These are phyloP conservation scores for Sebastes goodei DNA, from an alignment of 2,797 vertebrate genomes.

Conservation along the genomic window DNA sequence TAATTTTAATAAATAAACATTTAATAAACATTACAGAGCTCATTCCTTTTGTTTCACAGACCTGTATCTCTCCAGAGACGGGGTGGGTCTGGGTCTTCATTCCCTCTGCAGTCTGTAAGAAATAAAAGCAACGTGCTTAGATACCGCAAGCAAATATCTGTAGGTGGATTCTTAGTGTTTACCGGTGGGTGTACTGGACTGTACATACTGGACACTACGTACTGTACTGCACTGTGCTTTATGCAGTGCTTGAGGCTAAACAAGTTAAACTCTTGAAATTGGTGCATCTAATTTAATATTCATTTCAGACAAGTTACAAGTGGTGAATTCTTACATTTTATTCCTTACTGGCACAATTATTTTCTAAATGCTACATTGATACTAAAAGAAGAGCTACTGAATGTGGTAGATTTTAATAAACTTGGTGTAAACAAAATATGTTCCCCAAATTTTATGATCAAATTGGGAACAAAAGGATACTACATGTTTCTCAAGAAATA, in stretches of 20 bases:
- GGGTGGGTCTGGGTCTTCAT: slow-evolving; percentile 87
- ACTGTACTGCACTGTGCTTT: not conserved
- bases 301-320: not conserved
- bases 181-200: slow-evolving; percentile 27
- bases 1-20: not conserved
- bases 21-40: not conserved
- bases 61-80: slow-evolving; percentile 98
- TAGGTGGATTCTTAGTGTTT: slow-evolving; percentile 11
- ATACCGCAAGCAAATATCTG: not conserved
- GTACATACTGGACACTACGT: slow-evolving; percentile 7
- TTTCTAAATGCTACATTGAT: not conserved
- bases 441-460: not conserved
- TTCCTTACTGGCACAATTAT: not conserved
- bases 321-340: not conserved
- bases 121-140: slow-evolving; percentile 41
- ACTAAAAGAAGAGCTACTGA: not conserved
- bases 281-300: not conserved
- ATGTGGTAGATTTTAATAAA: not conserved
- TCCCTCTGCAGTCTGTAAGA: slow-evolving; percentile 86
- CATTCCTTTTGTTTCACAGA: slow-evolving; percentile 57
- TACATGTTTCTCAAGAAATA: not conserved
- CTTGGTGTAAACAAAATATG: not conserved
- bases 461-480: not conserved
- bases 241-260: slow-evolving; percentile 18
- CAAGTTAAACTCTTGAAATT: not conserved